Evolutionary conservation across 2,113 vertebrate genomes (phyloP).

Genomic region (Serilophus lunatus): DNA sequence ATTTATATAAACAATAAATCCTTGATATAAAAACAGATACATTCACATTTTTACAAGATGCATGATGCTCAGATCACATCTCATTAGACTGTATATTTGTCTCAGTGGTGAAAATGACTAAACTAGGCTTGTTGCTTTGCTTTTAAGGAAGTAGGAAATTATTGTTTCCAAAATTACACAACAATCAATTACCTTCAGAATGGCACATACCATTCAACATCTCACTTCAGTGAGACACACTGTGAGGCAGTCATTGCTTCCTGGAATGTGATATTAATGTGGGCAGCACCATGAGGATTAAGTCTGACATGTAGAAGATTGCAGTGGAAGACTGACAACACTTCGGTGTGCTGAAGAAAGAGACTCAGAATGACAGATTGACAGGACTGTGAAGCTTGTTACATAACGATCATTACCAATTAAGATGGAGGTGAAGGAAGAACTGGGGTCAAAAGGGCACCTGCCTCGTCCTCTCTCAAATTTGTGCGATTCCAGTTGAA

Average conservation of each 20-base stretch:
- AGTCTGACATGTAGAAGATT: background rate
- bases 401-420: constrained; percentile 80
- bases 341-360: background rate
- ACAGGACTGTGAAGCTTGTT: background rate
- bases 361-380: background rate
- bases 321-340: constrained; percentile 23
- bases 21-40: background rate
- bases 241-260: background rate
- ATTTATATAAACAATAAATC: background rate
- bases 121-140: background rate
- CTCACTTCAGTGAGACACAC: background rate
- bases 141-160: background rate
- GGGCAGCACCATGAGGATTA: background rate
- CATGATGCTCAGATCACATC: background rate
- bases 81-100: background rate
- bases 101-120: background rate
- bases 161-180: background rate
- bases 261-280: constrained; percentile 2
- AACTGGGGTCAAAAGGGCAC: constrained; percentile 90
- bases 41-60: background rate
- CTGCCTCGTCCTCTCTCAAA: constrained; percentile 86
- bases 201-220: background rate
- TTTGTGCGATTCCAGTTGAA: constrained; percentile 83
- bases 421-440: constrained; percentile 85
- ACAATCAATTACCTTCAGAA: background rate